Percentiles rank a stretch among this genome's conserved stretches.
Conservation (phyloP, 1,140 invertebrate genomes). For the Eupristina koningsbergeri region DNA sequence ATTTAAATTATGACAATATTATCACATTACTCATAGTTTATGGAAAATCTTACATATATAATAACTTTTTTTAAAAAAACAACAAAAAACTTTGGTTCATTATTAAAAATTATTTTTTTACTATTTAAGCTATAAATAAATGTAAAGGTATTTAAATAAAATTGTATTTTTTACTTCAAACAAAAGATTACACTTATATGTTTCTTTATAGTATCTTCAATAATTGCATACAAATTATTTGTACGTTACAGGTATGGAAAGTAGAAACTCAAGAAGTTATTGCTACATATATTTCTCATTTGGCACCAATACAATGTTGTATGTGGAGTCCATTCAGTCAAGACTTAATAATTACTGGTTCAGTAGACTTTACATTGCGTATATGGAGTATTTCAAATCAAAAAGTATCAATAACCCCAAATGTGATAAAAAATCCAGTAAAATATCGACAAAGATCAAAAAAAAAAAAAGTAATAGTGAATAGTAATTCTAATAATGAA, state of each 20-base stretch:
- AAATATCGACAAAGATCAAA: slow-evolving; percentile 51
- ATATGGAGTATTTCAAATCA: slow-evolving; percentile 75
- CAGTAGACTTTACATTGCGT: slow-evolving; percentile 76
- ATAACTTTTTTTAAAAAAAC: too few relatives aligned
- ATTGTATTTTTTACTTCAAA: too few relatives aligned
- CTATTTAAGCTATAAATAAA: too few relatives aligned
- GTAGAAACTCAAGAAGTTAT: slow-evolving; percentile 74
- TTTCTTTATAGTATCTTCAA: neutral
- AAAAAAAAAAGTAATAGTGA: slow-evolving; percentile 44
- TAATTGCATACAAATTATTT: neutral
- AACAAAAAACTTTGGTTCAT: too few relatives aligned
- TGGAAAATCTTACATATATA: neutral
- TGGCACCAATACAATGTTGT: slow-evolving; percentile 73
- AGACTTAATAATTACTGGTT: slow-evolving; percentile 77
- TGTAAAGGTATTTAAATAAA: too few relatives aligned
- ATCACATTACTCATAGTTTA: neutral
- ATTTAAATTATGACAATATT: neutral
- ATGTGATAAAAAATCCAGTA: slow-evolving; percentile 41
- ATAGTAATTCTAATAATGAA: neutral
- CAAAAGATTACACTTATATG: neutral
- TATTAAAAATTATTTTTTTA: too few relatives aligned
- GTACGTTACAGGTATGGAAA: slow-evolving; percentile 80
- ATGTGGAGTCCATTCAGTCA: slow-evolving; percentile 79
- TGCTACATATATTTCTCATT: slow-evolving; percentile 75
- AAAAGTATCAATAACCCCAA: slow-evolving; percentile 48